Conservation (phyloP, 2,113 vertebrate species). For the Panthera tigris region DNA sequence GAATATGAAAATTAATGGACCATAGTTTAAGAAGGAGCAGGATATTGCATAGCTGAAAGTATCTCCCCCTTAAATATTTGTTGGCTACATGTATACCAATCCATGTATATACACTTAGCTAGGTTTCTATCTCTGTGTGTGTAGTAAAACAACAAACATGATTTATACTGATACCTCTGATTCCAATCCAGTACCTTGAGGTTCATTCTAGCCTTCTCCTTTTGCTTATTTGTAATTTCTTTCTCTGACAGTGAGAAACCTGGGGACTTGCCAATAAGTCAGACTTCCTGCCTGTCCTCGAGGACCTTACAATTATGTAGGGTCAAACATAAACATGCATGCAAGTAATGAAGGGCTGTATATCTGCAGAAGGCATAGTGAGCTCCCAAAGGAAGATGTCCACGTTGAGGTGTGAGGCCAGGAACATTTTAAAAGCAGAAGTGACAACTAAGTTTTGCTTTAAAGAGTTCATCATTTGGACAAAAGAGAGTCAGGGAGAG, state of each 20-base stretch:
- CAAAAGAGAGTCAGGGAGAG: background rate
- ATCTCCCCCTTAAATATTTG: background rate
- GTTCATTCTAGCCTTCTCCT: background rate
- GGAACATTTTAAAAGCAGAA: background rate
- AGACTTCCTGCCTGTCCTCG: background rate
- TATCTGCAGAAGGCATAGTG: background rate
- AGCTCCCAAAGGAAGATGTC: background rate
- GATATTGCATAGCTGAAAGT: background rate
- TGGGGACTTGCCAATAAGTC: background rate
- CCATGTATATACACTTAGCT: background rate
- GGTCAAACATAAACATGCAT: accelerated
- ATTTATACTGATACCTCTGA: background rate
- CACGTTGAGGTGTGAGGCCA: background rate
- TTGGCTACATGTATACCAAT: background rate
- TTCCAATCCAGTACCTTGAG: background rate
- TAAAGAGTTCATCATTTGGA: background rate
- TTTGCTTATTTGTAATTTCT: background rate
- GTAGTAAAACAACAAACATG: background rate
- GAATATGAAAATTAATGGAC: background rate
- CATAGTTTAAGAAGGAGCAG: background rate
- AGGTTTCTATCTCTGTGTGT: background rate
- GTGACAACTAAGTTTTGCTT: background rate
- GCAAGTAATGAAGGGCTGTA: background rate
- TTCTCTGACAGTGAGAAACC: background rate
- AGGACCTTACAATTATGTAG: background rate